Percentiles rank a stretch among this genome's conserved stretches.
phyloP scores from a whole-genome alignment of 2,888 invertebrate genomes.

The Phrixothrix hirtus region DNA sequence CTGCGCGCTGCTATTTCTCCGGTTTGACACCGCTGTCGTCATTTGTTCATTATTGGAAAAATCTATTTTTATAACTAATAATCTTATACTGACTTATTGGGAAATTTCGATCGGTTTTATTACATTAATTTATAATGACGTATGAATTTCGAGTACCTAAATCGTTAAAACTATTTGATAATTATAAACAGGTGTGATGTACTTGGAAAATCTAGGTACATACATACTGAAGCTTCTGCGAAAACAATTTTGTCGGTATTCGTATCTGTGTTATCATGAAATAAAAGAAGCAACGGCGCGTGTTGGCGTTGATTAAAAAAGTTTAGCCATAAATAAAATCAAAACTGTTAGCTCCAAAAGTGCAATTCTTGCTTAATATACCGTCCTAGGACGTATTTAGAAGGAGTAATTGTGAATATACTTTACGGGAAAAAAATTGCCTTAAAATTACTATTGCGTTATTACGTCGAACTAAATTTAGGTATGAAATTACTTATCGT shows the following conservation, averaged over 20 bases:
- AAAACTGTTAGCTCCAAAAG: slow-evolving; percentile 14
- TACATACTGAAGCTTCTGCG: not conserved
- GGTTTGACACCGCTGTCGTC: slow-evolving; percentile 15
- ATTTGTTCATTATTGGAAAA: too few relatives aligned
- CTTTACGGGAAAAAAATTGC: too few relatives aligned
- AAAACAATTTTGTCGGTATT: slow-evolving; percentile 7
- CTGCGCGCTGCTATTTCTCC: too few relatives aligned
- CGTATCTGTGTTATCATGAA: slow-evolving; percentile 9
- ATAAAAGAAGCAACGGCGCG: slow-evolving; percentile 22
- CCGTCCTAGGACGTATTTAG: slow-evolving; percentile 9
- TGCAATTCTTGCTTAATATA: slow-evolving; percentile 7
- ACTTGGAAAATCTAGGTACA: not conserved
- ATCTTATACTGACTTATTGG: not conserved
- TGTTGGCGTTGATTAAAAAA: slow-evolving; percentile 33
- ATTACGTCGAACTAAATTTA: not conserved
- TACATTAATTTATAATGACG: too few relatives aligned
- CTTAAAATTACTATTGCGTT: too few relatives aligned
- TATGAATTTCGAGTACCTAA: too few relatives aligned
- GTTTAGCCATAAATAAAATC: slow-evolving; percentile 32
- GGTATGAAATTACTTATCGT: not conserved
- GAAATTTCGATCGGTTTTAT: not conserved
- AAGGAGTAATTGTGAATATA: not conserved
- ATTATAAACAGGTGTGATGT: not conserved
- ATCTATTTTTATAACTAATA: not conserved
- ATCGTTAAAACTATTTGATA: not conserved